Conservation (phyloP, 1,140 invertebrate species). For the Yoshiicerus persimilis region DNA sequence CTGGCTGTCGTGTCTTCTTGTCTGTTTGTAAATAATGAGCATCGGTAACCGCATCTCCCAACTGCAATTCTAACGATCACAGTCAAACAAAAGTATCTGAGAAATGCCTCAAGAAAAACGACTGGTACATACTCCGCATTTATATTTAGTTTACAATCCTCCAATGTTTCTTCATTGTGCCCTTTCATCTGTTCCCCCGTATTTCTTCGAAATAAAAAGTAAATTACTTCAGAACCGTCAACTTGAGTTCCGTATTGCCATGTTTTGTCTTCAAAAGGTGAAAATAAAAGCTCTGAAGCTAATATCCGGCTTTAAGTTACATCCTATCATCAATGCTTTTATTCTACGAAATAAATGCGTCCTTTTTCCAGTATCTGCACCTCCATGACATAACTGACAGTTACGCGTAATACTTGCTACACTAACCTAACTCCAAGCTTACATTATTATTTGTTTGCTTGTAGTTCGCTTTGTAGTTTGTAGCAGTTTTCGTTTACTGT, state of each 20-base stretch:
- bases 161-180: constrained; percentile 17
- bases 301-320: constrained; percentile 29
- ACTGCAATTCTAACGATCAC: not conserved
- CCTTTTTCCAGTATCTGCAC: not conserved
- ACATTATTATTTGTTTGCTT: too few relatives aligned
- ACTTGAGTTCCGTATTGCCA: not conserved
- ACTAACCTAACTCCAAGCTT: not conserved
- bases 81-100: not conserved
- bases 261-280: constrained; percentile 23
- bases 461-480: too few relatives aligned
- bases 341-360: not conserved
- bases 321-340: not conserved
- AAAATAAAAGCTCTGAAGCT: constrained; percentile 37
- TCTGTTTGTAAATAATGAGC: not conserved
- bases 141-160: not conserved
- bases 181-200: not conserved
- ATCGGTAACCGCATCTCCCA: not conserved
- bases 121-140: too few relatives aligned
- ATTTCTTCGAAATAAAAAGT: constrained; percentile 3
- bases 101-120: not conserved
- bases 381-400: not conserved
- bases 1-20: not conserved
- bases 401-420: not conserved
- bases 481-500: too few relatives aligned
- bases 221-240: not conserved